Evolutionary conservation across 2,888 invertebrate genomes (phyloP).

Genomic region (Metopia argyrocephala): DNA sequence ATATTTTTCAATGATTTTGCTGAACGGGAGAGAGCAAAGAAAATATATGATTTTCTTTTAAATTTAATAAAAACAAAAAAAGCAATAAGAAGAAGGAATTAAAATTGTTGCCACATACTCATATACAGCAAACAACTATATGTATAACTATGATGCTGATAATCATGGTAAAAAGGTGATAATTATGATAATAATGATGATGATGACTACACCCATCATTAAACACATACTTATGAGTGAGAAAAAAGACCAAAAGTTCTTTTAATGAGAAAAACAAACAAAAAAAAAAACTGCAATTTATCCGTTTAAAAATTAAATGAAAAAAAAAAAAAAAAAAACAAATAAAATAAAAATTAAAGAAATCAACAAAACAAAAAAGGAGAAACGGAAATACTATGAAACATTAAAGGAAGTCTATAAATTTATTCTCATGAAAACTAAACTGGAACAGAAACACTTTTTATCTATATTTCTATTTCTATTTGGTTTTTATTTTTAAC

Average conservation of each 20-base stretch:
- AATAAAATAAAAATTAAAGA: not conserved
- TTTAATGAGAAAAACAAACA: not conserved
- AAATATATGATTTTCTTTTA: not conserved
- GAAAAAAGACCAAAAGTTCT: not conserved
- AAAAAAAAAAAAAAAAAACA: not conserved
- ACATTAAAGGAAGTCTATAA: too few species aligned
- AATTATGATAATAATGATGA: not conserved
- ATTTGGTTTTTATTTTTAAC: too few species aligned
- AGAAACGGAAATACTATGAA: not conserved
- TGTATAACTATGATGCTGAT: not conserved
- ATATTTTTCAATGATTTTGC: constrained; percentile 4
- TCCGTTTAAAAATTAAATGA: not conserved
- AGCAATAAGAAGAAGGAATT: too few species aligned
- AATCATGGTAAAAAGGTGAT: not conserved
- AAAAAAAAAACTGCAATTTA: not conserved
- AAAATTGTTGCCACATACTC: too few species aligned
- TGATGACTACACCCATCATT: constrained; percentile 29
- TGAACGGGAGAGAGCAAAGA: not conserved
- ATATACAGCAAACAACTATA: too few species aligned
- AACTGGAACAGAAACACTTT: too few species aligned
- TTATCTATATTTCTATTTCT: too few species aligned
- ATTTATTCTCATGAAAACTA: too few species aligned
- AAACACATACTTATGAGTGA: constrained; percentile 1
- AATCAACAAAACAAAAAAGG: not conserved
- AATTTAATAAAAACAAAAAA: not conserved